Base-by-base conservation (phyloP, 2,113 vertebrate species). In the Atlantisia rogersi region DNA sequence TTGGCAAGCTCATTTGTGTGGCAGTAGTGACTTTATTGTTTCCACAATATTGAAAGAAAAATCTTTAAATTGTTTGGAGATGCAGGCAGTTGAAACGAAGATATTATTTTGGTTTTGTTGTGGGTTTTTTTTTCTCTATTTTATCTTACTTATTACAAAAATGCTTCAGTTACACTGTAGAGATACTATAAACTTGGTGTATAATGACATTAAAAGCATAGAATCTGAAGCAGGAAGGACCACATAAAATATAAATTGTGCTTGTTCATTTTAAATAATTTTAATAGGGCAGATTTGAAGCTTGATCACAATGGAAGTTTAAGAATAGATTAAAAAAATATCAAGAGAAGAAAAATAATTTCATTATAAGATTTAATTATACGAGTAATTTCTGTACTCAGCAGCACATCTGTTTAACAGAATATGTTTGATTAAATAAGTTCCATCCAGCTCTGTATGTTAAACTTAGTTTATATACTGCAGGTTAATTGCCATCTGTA, bases 401-500 rank as follows among this genome's bases (percentile, higher is more conserved):
- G 42, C 28, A 64, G 69, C n/a, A 76, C n/a, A 62, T 83, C 48
- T 65, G 18, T 86, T 93, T 88, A 93, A 86, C 22, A 83, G 58
- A 86, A 71, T 79, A 77, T 29, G 15, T 86, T 95, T 95, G 55
- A 93, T 92, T 82, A 79, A 92, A 65, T 82, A 91, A 86, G 14
- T 62, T 89, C 58, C 1, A 9, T 77, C 83, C 77, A 52, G 22
- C 48, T 96, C 52, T 90, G 58, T 79, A 69, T 1, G 1, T 82
- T 81, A 80, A 94, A 91, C 28, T 15, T 24, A 77, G 28, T 89
- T 91, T 76, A 87, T 92, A 28, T 10, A 17, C 25, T 88, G 40
- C 42, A 58, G 92, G 81, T 95, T 86, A 95, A 94, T 85, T 82
- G 59, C 63, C 69, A 95, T 28, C 15, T 68, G 52, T 95, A 92